These are phyloP conservation scores for Alsophila aescularia DNA, from an alignment of 2,888 invertebrate species.

Conservation along the genomic window DNA sequence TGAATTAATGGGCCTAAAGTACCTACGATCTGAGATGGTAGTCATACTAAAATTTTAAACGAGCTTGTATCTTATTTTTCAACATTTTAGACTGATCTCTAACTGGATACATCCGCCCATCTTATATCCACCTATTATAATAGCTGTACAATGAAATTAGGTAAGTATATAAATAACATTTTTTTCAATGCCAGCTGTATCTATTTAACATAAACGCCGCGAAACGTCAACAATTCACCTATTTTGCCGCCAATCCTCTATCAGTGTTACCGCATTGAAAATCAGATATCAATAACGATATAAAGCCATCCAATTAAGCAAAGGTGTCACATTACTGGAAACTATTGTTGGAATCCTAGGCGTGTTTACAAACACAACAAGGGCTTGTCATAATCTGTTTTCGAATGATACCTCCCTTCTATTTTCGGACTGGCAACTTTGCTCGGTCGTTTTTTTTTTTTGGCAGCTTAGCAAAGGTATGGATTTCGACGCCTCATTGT, in stretches of 20 bases:
- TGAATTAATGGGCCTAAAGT: no score
- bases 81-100: no score
- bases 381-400: constrained; percentile 83
- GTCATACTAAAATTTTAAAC: no score
- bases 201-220: constrained; percentile 51
- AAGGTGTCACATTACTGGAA: constrained; percentile 80
- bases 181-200: constrained; percentile 64
- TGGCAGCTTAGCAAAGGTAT: constrained; percentile 66
- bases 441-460: constrained; percentile 68
- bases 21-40: no score
- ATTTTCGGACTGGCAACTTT: constrained; percentile 76
- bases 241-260: constrained; percentile 63
- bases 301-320: constrained; percentile 68
- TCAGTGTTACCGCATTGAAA: constrained; percentile 60
- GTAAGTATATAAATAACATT: no score
- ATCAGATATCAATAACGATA: constrained; percentile 72
- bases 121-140: constrained; percentile 4
- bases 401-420: constrained; percentile 70
- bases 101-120: background rate
- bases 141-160: background rate
- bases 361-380: constrained; percentile 83
- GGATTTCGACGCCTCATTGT: constrained; percentile 82
- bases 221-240: constrained; percentile 80
- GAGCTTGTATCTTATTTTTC: no score
- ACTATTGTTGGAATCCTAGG: constrained; percentile 63